Evolutionary conservation across 2,797 vertebrate species (phyloP), one percentile per base, ranked within the genome.

Genomic region (Tokudaia muenninki): DNA sequence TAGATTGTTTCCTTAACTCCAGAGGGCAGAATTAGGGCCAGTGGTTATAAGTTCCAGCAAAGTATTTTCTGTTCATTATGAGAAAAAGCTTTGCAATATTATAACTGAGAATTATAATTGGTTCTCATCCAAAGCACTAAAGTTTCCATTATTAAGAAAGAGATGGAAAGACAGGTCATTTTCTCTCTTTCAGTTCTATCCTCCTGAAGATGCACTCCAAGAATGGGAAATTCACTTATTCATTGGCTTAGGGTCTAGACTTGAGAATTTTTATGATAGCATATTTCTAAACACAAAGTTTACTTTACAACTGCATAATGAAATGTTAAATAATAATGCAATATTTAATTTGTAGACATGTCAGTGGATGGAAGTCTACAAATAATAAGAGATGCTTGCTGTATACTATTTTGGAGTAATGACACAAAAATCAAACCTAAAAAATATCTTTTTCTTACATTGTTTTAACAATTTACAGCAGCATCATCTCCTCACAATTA

Each of bases 31-130:
- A 96, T 88, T 89, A 75, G 14, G 65, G 21, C 4, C 78, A 90
- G 80, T 59, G 16, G 47, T 80, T 96, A 79, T 88, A 93, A 83
- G 31, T 95, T 92, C 63, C 29, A 95, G 44, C 26, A 75, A 94
- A 95, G 86, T 24, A 92, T 91, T 77, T 96, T 93, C 63, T 94
- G 34, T 90, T 95, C 87, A 55, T 93, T 93, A 93, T 86, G 26
- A 92, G 74, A 91, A 94, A 91, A 93, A 61, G 8, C 16, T 96
- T 89, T 96, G 19, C 57, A 91, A 63, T 94, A 89, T 89, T 95
- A 65, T 94, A 50, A 88, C 50, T 72, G n/a, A 94, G 67, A 17
- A 87, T 21, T 90, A 6, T 19, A 95, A 82, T 55, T 92, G 44
- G 52, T 82, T 97, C 91, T 92, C 57, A 55, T 72, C 41, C 84